These are phyloP conservation scores for Perca flavescens DNA, from an alignment of 2,113 vertebrate genomes.

Conservation along the genomic window DNA sequence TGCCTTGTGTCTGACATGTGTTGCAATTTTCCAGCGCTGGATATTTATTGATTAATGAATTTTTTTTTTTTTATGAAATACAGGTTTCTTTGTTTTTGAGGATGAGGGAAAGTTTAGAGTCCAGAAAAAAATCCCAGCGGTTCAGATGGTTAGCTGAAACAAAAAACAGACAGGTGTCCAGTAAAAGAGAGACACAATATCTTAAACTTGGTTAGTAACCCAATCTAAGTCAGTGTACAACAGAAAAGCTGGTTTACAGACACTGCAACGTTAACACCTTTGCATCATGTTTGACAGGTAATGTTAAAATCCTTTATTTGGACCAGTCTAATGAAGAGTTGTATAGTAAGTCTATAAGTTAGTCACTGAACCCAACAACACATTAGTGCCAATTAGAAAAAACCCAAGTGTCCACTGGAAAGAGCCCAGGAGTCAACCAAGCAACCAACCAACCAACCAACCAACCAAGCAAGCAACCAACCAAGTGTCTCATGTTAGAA, in stretches of 20 bases:
- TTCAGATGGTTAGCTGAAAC: constrained; percentile 94
- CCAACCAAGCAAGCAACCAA: constrained; percentile 62
- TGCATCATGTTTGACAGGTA: constrained; percentile 35
- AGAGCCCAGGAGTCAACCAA: constrained; percentile 57
- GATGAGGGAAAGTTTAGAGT: constrained; percentile 74
- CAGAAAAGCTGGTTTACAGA: constrained; percentile 44
- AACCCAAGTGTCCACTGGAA: constrained; percentile 67
- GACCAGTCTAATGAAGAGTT: constrained; percentile 36
- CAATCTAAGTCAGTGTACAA: constrained; percentile 45
- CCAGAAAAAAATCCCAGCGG: constrained; percentile 84
- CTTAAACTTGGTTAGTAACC: constrained; percentile 71
- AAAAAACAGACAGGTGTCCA: constrained; percentile 76
- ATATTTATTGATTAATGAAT: constrained; percentile 37
- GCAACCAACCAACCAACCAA: constrained; percentile 50
- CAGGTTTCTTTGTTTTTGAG: constrained; percentile 79
- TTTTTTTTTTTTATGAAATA: constrained; percentile 51
- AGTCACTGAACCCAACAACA: constrained; percentile 69
- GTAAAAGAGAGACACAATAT: constrained; percentile 69
- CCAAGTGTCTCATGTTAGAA: constrained; percentile 73
- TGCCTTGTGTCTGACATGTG: constrained; percentile 59
- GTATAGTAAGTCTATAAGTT: constrained; percentile 48
- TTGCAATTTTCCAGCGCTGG: constrained; percentile 64
- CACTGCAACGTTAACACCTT: constrained; percentile 26
- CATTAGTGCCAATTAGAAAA: constrained; percentile 70
- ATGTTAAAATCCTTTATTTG: constrained; percentile 31